These are phyloP conservation scores for Silurus glanis DNA, from an alignment of 2,113 vertebrate genomes.

Conservation along the genomic window DNA sequence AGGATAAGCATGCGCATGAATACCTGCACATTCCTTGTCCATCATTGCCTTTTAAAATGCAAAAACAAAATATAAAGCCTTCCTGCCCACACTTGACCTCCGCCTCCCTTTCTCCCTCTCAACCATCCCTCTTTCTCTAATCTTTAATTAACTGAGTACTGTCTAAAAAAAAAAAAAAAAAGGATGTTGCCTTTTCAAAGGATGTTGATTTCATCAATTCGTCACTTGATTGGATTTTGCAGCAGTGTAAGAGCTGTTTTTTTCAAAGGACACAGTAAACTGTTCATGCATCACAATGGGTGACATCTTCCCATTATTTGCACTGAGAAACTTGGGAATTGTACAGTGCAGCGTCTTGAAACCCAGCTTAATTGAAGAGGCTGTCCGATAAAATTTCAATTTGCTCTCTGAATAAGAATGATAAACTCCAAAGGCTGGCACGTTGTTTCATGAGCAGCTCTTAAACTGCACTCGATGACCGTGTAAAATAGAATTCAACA, in stretches of 20 bases:
- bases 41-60: conserved; percentile 15
- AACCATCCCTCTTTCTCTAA: conserved; percentile 9
- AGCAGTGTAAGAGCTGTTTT: conserved; percentile 24
- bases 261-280: conserved; percentile 16
- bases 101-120: conserved; percentile 4
- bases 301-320: conserved; percentile 44
- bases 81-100: conserved; percentile 36
- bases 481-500: background rate
- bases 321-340: conserved; percentile 47
- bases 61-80: conserved; percentile 39
- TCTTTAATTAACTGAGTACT: conserved; percentile 29
- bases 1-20: conserved; percentile 35
- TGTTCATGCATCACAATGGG: conserved; percentile 40
- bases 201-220: conserved; percentile 50
- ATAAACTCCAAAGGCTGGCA: conserved; percentile 20
- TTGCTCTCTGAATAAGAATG: conserved; percentile 19
- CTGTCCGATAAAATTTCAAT: conserved; percentile 38
- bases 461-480: conserved; percentile 5
- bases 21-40: conserved; percentile 39
- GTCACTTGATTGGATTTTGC: conserved; percentile 39
- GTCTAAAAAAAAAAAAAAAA: background rate
- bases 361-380: conserved; percentile 29
- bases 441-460: background rate
- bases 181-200: conserved; percentile 36
- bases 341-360: conserved; percentile 30